Conservation (phyloP, 2,797 vertebrate species). For the Halcyon badia region DNA sequence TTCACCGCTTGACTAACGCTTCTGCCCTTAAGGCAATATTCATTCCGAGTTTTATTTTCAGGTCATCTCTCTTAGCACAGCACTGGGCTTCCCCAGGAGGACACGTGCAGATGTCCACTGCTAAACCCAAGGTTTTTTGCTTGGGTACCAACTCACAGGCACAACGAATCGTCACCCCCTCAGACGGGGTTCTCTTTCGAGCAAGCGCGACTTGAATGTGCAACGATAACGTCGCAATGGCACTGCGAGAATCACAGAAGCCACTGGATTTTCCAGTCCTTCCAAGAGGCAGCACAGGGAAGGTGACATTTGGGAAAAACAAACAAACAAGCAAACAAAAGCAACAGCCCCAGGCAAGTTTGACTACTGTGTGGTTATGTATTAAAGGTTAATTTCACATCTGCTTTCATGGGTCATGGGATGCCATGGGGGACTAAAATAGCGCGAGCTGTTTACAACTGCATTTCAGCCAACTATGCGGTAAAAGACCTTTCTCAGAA, state of each 20-base stretch:
- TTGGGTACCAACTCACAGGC: neutral
- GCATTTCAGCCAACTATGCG: neutral
- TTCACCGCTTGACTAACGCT: neutral
- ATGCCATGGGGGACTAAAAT: neutral
- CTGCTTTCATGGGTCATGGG: neutral
- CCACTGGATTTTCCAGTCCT: neutral
- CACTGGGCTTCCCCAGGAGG: neutral
- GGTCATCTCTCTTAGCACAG: neutral
- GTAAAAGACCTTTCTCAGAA: neutral
- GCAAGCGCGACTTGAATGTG: neutral
- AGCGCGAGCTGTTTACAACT: neutral
- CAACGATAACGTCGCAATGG: neutral
- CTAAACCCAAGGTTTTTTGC: neutral
- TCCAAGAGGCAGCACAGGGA: neutral
- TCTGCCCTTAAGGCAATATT: neutral
- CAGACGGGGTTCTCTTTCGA: neutral
- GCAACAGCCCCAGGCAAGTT: neutral
- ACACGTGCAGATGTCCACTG: neutral
- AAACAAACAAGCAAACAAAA: neutral
- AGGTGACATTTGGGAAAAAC: neutral
- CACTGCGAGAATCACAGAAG: neutral
- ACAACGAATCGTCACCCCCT: neutral
- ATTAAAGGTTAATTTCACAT: slow-evolving; percentile 22
- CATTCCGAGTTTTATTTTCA: neutral
- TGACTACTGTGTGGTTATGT: neutral